phyloP scores from a whole-genome alignment of 2,888 invertebrate species.

The Chymomyza fuscimana region DNA sequence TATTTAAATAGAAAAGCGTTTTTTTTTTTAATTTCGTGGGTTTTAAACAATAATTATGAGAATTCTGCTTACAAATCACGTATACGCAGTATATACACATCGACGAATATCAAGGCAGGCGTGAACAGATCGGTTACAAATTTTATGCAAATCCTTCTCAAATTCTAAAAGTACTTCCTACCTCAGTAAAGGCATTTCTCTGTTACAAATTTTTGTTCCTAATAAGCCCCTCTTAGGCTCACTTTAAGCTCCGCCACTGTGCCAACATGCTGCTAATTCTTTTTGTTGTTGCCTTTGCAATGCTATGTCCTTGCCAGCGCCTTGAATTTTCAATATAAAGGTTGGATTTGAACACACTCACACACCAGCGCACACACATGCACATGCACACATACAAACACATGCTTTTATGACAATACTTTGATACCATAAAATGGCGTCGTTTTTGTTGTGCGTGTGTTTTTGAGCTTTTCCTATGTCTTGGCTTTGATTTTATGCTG shows the following conservation, averaged over 20 bases:
- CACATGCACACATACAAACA: background rate
- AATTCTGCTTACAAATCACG: no score
- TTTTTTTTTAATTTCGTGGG: no score
- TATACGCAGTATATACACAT: no score
- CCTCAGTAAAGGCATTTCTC: no score
- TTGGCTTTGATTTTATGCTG: background rate
- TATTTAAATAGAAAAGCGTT: no score
- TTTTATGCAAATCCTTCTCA: no score
- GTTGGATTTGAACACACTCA: background rate
- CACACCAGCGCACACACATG: background rate
- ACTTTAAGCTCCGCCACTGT: no score
- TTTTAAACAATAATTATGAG: no score
- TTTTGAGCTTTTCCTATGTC: background rate
- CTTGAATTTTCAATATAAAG: background rate
- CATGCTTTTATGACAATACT: slow-evolving; percentile 7
- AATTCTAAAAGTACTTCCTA: no score
- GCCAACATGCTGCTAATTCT: background rate
- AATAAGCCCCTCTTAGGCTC: background rate
- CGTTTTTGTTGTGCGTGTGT: background rate
- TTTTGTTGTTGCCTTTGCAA: background rate
- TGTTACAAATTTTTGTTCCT: no score
- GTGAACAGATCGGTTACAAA: no score
- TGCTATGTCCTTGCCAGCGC: background rate
- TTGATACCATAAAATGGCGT: slow-evolving; percentile 4
- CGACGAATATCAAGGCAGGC: no score